phyloP scores from a whole-genome alignment of 2,797 vertebrate genomes.

The Tympanoctomys barrerae region DNA sequence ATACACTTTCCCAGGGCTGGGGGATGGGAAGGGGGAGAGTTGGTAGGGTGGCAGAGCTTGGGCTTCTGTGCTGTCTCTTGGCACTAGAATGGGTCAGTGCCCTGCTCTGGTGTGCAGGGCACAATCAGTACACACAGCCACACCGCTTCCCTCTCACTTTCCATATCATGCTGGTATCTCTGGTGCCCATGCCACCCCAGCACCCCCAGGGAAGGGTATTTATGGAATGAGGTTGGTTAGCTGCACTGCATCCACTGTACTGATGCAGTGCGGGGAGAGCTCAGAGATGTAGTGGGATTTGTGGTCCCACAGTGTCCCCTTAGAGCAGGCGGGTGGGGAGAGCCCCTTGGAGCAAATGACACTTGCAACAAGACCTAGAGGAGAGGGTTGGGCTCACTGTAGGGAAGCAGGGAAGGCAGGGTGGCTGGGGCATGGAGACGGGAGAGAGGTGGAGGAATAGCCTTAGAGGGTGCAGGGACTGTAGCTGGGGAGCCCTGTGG shows the following conservation, averaged over 20 bases:
- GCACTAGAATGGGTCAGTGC: background rate
- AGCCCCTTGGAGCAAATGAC: background rate
- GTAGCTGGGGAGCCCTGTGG: fast-evolving
- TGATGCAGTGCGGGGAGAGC: background rate
- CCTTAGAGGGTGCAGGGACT: background rate
- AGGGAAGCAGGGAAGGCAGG: background rate
- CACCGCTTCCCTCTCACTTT: background rate
- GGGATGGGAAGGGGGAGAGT: background rate
- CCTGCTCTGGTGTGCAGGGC: background rate
- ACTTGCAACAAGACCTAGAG: background rate
- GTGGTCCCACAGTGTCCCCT: background rate
- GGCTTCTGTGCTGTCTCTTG: background rate
- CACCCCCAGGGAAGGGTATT: background rate
- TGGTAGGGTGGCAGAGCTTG: background rate
- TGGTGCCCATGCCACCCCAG: background rate
- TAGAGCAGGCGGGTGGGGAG: background rate
- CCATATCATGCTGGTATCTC: background rate
- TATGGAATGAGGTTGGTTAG: background rate
- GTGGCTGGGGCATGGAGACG: background rate
- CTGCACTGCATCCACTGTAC: background rate
- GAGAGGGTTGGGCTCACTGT: background rate
- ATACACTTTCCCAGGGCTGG: fast-evolving
- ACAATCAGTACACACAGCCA: background rate
- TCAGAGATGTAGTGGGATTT: background rate
- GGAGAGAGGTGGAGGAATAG: background rate